Evolutionary conservation across 2,888 invertebrate species (phyloP), one percentile per base, ranked within the genome.

Genomic region (Ommatoiulus sabulosus): DNA sequence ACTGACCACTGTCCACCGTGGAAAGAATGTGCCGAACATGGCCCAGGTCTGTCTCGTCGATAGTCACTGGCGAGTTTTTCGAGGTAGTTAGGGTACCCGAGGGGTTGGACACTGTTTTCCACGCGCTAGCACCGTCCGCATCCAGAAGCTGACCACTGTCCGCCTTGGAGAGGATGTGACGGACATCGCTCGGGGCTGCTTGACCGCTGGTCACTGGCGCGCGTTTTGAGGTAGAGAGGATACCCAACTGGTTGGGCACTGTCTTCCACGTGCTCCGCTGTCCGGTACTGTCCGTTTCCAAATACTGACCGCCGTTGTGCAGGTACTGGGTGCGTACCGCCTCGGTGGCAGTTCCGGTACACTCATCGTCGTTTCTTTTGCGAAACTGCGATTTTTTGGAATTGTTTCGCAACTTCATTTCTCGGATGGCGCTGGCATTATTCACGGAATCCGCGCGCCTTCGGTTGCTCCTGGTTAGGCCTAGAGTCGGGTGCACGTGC

Each of bases 401-500:
- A 46, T 85, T 35, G 35, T 35, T 85, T 85, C 85, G 85, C 85
- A 85, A 85, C 15, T 85, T 85, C 85, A 85, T 85, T 85, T 85
- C 85, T 85, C 20, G 85, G 85, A 85, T 85, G 44, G 20, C 20
- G 85, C 44, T 85, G 20, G 44, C 85, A 46, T 85, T 85, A 85
- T 85, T 85, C 85, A 85, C 85, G 85, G 85, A 85, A 85, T 85
- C 46, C 24, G n/a, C 63, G 20, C 8, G 72, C 24, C 24, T 72
- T 72, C 72, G 72, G 72, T 24, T 24, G 12, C 10, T 72, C 72
- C 72, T 72, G 72, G 72, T 72, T 72, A 72, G 72, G 72, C 72
- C 24, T 72, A 46, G 46, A 1, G 46, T 46, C 0, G 4, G 52
- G 4, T 15, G 52, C 52, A 72, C 72, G 72, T 72, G 24, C 24